phyloP scores from a whole-genome alignment of 2,888 invertebrate species.

The Drosophila silvestris region DNA sequence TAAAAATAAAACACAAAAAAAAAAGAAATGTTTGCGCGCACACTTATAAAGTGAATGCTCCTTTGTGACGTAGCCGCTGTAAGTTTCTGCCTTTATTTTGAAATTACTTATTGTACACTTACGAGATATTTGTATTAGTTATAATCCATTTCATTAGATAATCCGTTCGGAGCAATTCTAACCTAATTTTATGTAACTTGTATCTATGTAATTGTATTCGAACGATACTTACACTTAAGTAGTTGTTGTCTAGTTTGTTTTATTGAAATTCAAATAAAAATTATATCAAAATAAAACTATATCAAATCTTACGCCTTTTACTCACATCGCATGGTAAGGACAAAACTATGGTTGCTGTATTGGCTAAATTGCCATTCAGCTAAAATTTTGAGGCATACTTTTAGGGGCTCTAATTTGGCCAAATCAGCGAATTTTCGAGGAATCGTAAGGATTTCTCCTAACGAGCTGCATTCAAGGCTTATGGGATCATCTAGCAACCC shows the following conservation, averaged over 20 bases:
- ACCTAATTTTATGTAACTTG: slow-evolving; percentile 73
- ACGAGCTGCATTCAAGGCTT: not conserved
- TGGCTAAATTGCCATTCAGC: not conserved
- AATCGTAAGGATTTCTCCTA: not conserved
- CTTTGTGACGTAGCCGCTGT: slow-evolving; percentile 63
- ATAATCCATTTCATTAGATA: slow-evolving; percentile 10
- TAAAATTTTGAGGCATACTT: not conserved
- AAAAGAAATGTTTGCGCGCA: slow-evolving; percentile 33
- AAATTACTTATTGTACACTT: slow-evolving; percentile 57
- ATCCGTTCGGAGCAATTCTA: slow-evolving; percentile 50
- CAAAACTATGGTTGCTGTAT: not conserved
- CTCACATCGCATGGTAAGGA: too few relatives aligned
- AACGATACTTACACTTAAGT: slow-evolving; percentile 71
- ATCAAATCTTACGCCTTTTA: not conserved
- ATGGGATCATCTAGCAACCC: too few relatives aligned
- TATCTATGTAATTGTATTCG: slow-evolving; percentile 65
- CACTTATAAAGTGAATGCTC: slow-evolving; percentile 66
- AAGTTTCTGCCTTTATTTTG: slow-evolving; percentile 70
- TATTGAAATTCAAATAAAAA: slow-evolving; percentile 78
- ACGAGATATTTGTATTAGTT: slow-evolving; percentile 37
- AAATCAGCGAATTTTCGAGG: not conserved
- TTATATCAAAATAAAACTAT: slow-evolving; percentile 23
- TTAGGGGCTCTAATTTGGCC: not conserved
- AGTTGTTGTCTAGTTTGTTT: slow-evolving; percentile 81
- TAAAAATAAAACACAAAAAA: slow-evolving; percentile 14